Evolutionary conservation across 2,888 invertebrate genomes (phyloP).

Genomic region (Tromatobia lineatoria): DNA sequence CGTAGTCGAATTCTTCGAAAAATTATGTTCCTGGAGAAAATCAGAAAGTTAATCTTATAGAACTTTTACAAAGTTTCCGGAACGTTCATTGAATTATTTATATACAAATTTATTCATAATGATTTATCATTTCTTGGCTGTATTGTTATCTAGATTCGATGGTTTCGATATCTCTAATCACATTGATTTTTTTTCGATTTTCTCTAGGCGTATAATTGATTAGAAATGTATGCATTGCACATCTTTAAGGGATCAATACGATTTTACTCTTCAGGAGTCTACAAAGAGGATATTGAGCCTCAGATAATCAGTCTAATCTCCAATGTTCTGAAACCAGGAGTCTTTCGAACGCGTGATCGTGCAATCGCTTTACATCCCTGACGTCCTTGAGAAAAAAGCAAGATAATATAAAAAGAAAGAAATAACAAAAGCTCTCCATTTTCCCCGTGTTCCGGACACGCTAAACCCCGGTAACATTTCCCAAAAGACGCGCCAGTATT

Average conservation of each 20-base stretch:
- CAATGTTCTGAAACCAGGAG: constrained; percentile 71
- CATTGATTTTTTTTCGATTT: no score
- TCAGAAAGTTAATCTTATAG: no score
- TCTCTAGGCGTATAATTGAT: no score
- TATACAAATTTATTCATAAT: no score
- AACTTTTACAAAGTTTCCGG: neutral
- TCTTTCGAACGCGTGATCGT: constrained; percentile 78
- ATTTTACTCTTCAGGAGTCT: constrained; percentile 10
- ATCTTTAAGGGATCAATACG: neutral
- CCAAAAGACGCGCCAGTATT: constrained; percentile 64
- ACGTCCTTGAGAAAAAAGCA: constrained; percentile 23
- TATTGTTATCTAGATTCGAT: no score
- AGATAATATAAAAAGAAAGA: constrained; percentile 29
- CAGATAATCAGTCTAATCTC: constrained; percentile 55
- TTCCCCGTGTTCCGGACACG: constrained; percentile 80
- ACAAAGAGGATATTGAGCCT: constrained; percentile 7
- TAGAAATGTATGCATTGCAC: no score
- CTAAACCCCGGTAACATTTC: constrained; percentile 78
- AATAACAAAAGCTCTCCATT: constrained; percentile 46
- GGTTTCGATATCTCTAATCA: no score
- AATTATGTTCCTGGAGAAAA: no score
- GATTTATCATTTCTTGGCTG: neutral
- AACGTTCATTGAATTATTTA: neutral
- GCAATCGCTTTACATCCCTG: constrained; percentile 74
- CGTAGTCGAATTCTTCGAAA: no score